Base-by-base conservation (phyloP, 2,797 vertebrate species). In the Propithecus perrieri region DNA sequence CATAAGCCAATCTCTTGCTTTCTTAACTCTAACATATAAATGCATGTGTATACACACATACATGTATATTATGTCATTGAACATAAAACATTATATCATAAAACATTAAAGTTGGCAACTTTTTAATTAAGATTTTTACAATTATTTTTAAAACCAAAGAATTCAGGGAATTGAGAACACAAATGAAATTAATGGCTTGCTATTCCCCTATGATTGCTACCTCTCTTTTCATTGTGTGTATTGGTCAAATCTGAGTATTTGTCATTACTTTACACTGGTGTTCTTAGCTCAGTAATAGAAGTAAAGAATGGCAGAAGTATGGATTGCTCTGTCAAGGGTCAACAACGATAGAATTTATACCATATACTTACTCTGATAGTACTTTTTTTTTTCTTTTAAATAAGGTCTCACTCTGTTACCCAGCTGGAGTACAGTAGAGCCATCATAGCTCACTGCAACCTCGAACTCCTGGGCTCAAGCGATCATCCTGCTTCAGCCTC, bases 361-460 rank as follows among this genome's bases (percentile, higher is more conserved):
- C 8, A 0, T 12, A 28, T 5, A 85, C 98, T 84, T 99, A 99
- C 99, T 99, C 99, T 59, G 57, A 26, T 20, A 28, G 57, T 26
- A 59, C 26, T 26, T 26, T 11, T 26, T 53, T 57, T 57, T 57
- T 57, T 57, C 4, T 57, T 26, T 57, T 26, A 26, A 57, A 11
- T 11, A 57, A 11, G 10, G 57, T 59, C 57, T 59, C 11, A 12
- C 26, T 28, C 26, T 59, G 57, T 59, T 59, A 22, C 57, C 26
- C 57, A 28, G 26, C 24, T 59, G 26, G 57, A 59, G 57, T 59
- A 28, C 1, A 59, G 57, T 59, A 59, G 24, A 26, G 57, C 24
- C 24, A 26, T 11, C 57, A 59, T 26, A 59, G 24, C 57, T 28
- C 24, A 59, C 57, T 28, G 57, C 24, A 59, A 59, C 57, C 57